Evolutionary conservation across 30 jellyfish, hydroid and myxozoan genomes (phyloP).

Genomic region (Morbakka virulenta): DNA sequence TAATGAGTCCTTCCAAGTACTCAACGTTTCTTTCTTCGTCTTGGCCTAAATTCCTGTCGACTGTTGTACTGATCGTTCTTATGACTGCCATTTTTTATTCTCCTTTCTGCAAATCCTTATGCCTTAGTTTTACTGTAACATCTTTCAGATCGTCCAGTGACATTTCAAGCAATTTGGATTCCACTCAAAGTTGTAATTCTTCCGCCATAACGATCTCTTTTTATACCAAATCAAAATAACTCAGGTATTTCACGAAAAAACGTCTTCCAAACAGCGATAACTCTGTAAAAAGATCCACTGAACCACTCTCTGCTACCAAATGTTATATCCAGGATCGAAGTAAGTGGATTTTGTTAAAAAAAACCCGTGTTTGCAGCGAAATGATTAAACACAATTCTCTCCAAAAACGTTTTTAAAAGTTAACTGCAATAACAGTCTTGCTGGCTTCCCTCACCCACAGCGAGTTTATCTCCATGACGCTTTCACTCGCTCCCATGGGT

Average conservation of each 20-base stretch:
- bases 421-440: too few relatives aligned
- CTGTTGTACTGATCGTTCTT: constrained; percentile 13
- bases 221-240: constrained; percentile 2
- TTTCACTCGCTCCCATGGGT: too few relatives aligned
- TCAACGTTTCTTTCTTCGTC: constrained; percentile 11
- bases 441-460: too few relatives aligned
- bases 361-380: too few relatives aligned
- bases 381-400: too few relatives aligned
- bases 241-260: constrained; percentile 9
- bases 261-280: not conserved
- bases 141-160: constrained; percentile 27
- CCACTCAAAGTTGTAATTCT: constrained; percentile 21
- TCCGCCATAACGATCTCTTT: constrained; percentile 17
- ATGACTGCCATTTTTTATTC: constrained; percentile 4
- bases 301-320: constrained; percentile 33
- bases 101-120: constrained; percentile 7
- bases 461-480: too few relatives aligned
- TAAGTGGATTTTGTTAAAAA: not conserved
- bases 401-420: too few relatives aligned
- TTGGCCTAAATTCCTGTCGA: constrained; percentile 7
- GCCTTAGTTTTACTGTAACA: constrained; percentile 8
- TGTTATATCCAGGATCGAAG: not conserved
- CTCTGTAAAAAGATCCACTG: constrained; percentile 18
- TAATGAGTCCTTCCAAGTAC: constrained; percentile 9
- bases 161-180: constrained; percentile 13